A percentile compares a stretch with the other conserved stretches of the same genome.
phyloP scores from a whole-genome alignment of 2,888 invertebrate genomes.

The Tenthredo amoena region DNA sequence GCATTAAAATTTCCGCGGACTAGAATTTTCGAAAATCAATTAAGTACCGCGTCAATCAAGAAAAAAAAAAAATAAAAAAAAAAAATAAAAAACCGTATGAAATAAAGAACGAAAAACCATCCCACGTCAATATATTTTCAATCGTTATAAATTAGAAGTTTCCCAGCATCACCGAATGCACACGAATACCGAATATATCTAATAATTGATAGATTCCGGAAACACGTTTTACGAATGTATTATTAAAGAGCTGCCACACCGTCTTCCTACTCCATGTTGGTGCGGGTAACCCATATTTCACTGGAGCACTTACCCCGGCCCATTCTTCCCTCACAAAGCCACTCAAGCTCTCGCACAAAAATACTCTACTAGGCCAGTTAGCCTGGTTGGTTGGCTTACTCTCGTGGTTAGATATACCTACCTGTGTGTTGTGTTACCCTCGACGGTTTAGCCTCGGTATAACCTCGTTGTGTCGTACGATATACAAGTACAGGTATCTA shows the following conservation, averaged over 20 bases:
- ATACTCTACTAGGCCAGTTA: slow-evolving; percentile 67
- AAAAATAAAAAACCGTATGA: too few species aligned
- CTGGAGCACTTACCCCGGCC: slow-evolving; percentile 71
- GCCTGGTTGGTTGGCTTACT: slow-evolving; percentile 56
- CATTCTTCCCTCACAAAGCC: slow-evolving; percentile 75
- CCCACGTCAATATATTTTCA: background rate
- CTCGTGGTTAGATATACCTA: slow-evolving; percentile 1
- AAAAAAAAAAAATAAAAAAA: background rate
- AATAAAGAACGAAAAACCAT: too few species aligned
- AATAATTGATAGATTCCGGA: slow-evolving; percentile 45
- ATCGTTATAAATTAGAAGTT: background rate
- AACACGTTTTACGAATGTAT: slow-evolving; percentile 65
- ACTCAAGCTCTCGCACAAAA: slow-evolving; percentile 70
- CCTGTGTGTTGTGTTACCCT: background rate
- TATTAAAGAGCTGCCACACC: slow-evolving; percentile 70
- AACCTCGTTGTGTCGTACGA: background rate
- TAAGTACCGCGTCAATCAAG: background rate
- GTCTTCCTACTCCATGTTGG: slow-evolving; percentile 63
- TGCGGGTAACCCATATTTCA: slow-evolving; percentile 75
- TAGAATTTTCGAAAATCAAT: background rate
- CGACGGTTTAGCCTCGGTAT: slow-evolving; percentile 9
- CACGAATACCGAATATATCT: background rate
- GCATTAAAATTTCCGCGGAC: background rate
- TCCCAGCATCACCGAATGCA: background rate
- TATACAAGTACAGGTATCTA: background rate